Conservation (phyloP, 2,888 invertebrate species). For the Lordiphosa andalusiaca region DNA sequence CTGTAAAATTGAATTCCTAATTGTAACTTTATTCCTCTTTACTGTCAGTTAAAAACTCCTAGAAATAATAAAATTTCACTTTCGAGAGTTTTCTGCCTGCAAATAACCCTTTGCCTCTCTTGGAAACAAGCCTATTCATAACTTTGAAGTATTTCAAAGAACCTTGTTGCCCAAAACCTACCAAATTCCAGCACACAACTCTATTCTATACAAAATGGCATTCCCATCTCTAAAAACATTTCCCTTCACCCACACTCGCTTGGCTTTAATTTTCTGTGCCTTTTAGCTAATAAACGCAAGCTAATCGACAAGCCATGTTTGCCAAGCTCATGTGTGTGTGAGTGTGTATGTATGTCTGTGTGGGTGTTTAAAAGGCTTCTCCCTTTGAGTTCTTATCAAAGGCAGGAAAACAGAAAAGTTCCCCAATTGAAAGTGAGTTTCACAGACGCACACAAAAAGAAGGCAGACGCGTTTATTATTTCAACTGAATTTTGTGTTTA, state of each 20-base stretch:
- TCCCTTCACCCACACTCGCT: neutral
- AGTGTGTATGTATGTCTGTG: neutral
- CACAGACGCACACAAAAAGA: slow-evolving; percentile 12
- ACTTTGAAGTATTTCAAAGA: too few species aligned
- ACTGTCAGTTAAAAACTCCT: too few species aligned
- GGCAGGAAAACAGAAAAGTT: slow-evolving; percentile 12
- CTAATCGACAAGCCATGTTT: slow-evolving; percentile 19
- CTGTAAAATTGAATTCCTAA: too few species aligned
- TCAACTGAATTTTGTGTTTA: slow-evolving; percentile 19
- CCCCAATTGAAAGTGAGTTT: slow-evolving; percentile 21
- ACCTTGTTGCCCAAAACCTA: too few species aligned
- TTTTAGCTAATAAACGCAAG: slow-evolving; percentile 15
- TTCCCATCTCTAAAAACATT: neutral
- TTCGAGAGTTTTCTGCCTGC: too few species aligned
- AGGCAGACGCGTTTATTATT: slow-evolving; percentile 11
- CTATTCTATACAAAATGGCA: neutral
- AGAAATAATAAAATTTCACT: too few species aligned
- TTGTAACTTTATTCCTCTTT: too few species aligned
- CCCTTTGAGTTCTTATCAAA: slow-evolving; percentile 9
- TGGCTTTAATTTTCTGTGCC: slow-evolving; percentile 2
- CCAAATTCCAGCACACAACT: too few species aligned
- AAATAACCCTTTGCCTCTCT: too few species aligned
- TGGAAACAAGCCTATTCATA: too few species aligned
- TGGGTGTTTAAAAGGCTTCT: neutral
- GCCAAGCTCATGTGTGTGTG: neutral